A percentile compares a stretch with the other conserved stretches of the same genome.
phyloP scores from a whole-genome alignment of 2,888 invertebrate genomes.

The Tuberolachnus salignus region DNA sequence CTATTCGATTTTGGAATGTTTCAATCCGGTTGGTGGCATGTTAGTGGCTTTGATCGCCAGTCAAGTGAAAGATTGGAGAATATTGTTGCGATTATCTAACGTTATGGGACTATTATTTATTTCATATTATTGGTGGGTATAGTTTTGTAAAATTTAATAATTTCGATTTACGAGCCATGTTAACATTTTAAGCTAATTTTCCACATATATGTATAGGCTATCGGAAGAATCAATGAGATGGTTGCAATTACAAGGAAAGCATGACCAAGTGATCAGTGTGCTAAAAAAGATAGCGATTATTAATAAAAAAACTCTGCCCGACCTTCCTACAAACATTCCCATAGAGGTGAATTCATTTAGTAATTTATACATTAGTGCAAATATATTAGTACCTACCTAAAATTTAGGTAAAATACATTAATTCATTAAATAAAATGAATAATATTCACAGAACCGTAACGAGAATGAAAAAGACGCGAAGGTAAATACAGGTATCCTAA shows the following conservation, averaged over 20 bases:
- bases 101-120: constrained; percentile 44
- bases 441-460: background rate
- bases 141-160: background rate
- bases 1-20: constrained; percentile 49
- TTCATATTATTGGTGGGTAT: constrained; percentile 47
- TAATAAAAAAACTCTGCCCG: constrained; percentile 38
- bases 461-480: background rate
- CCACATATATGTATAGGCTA: constrained; percentile 31
- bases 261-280: constrained; percentile 39
- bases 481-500: background rate
- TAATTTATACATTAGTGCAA: too few species aligned
- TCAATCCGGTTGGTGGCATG: constrained; percentile 14
- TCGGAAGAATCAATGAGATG: constrained; percentile 56
- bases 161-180: background rate
- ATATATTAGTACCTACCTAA: too few species aligned
- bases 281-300: constrained; percentile 47
- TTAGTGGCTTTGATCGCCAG: constrained; percentile 27
- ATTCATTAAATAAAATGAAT: background rate
- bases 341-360: background rate
- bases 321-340: background rate
- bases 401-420: background rate
- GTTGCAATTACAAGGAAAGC: constrained; percentile 54
- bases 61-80: constrained; percentile 43
- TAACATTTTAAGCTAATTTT: background rate
- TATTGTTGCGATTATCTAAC: constrained; percentile 29